Evolutionary conservation across 2,888 invertebrate genomes (phyloP), one percentile per base, ranked within the genome.

Genomic region (Cerastis leucographa): DNA sequence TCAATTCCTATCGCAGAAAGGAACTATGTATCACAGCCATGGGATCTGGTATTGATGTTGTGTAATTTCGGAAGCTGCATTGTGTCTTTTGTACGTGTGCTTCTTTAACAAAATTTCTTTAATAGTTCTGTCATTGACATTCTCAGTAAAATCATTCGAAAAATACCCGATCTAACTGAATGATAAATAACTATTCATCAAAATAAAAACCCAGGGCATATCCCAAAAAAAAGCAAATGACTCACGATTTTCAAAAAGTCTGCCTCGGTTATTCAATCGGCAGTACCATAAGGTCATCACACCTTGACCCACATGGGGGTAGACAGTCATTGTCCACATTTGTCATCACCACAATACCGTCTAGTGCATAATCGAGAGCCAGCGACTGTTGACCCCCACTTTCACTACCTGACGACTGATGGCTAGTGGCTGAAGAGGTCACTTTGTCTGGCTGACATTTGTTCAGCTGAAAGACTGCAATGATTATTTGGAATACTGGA

Each of bases 371-470:
- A 75, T 44, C 77, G 65, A n/a, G 71, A 71, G 22, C 54, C 42
- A 74, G n/a, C 75, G 74, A 75, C 51, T 73, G 59, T 42, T 72
- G 86, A 75, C 73, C 84, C 46, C 49, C 78, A 88, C 84, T 88
- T 86, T 87, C 86, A 76, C 84, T 84, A 29, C 19, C 65, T 40
- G 61, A 69, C 72, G 71, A 75, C 69, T n/a, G 64, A n/a, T n/a
- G n/a, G n/a, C n/a, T n/a, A n/a, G n/a, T n/a, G n/a, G n/a, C 17
- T 19, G 29, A 59, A 64, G 29, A 71, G 77, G 80, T 83, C 80
- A 75, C 17, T 7, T 35, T 17, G 76, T 75, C 86, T 80, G 74
- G 68, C 54, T 42, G 54, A 12, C 51, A 61, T 72, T 83, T 66
- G 68, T 74, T 73, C 46, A 51, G 17, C 61, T 54, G 29, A 40